Base-by-base conservation (phyloP, 1,140 invertebrate genomes). In the Ruditapes philippinarum region DNA sequence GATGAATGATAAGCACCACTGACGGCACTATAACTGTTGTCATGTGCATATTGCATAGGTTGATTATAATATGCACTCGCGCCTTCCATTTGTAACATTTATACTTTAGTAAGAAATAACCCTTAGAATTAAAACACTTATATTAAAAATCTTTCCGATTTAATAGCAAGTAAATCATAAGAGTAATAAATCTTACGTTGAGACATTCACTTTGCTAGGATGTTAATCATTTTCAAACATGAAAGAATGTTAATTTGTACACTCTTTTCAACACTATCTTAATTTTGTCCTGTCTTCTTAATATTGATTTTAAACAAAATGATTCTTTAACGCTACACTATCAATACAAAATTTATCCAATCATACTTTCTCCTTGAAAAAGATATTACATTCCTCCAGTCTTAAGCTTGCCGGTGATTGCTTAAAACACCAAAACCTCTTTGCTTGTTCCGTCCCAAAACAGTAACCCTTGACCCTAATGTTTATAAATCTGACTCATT, bases 31-130 rank as follows among this genome's bases (percentile, higher is more conserved):
- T 92, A 82, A 33, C 78, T 38, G 49, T 79, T 60, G 70, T 91
- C 80, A 45, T 57, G 68, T 51, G 73, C 42, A 80, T 88, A 88
- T 51, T 89, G 88, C 89, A 92, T 90, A 28, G 86, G 74, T 49
- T 90, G 91, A 31, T 91, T 87, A 54, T 92, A 92, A 87, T 92
- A 92, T 40, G 91, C 83, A 83, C 89, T 90, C 38, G 89, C 51
- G 73, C 90, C 91, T 73, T 92, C 91, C 91, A 92, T 92, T 79
- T 89, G 90, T 89, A 92, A 76, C 85, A 88, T 88, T 80, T 79
- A 80, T 62, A 79, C 45, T 25, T 14, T 74, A 40, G 40, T 81
- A 42, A 22, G 9, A 12, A 70, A 5, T 7, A 57, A 19, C 54
- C 54, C 9, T 57, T 57, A 11, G 4, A 11, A 57, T 11, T n/a